A percentile compares a stretch with the other conserved stretches of the same genome.
These are phyloP conservation scores for Acanthosoma haemorrhoidale DNA, from an alignment of 2,888 invertebrate species.

Conservation along the genomic window DNA sequence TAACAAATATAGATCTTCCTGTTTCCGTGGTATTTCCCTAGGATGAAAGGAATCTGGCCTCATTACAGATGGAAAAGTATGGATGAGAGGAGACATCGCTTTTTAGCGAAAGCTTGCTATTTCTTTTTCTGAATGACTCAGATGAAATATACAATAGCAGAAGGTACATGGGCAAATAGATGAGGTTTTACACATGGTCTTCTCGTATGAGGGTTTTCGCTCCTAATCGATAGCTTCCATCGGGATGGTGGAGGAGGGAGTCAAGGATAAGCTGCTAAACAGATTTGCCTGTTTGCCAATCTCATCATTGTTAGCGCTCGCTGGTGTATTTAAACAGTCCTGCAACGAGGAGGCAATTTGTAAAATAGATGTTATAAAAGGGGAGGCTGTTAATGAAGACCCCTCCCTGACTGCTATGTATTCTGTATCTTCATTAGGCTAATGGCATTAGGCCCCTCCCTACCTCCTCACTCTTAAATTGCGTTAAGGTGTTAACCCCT, in stretches of 20 bases:
- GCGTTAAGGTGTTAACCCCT: conserved; percentile 33
- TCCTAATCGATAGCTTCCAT: neutral
- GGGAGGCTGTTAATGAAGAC: conserved; percentile 33
- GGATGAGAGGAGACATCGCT: too few relatives aligned
- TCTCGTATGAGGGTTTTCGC: too few relatives aligned
- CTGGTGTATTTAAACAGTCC: conserved; percentile 35
- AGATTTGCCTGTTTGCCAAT: conserved; percentile 38
- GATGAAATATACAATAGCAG: too few relatives aligned
- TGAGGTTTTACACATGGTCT: too few relatives aligned
- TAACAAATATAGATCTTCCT: too few relatives aligned
- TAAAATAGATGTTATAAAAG: conserved; percentile 38
- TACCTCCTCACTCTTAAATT: conserved; percentile 35
- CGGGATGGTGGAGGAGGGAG: neutral
- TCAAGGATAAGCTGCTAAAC: neutral
- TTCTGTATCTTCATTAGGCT: conserved; percentile 54
- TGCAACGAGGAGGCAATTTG: conserved; percentile 32
- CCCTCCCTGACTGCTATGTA: conserved; percentile 43
- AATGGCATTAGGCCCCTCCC: conserved; percentile 52
- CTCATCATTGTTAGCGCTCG: conserved; percentile 35
- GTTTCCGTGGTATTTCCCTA: too few relatives aligned
- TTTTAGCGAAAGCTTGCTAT: too few relatives aligned
- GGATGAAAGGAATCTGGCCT: too few relatives aligned
- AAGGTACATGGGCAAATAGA: too few relatives aligned
- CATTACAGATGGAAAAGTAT: too few relatives aligned
- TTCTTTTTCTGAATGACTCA: too few relatives aligned